phyloP scores from a whole-genome alignment of 2,888 invertebrate genomes.

The Caenorhabditis sulstoni region DNA sequence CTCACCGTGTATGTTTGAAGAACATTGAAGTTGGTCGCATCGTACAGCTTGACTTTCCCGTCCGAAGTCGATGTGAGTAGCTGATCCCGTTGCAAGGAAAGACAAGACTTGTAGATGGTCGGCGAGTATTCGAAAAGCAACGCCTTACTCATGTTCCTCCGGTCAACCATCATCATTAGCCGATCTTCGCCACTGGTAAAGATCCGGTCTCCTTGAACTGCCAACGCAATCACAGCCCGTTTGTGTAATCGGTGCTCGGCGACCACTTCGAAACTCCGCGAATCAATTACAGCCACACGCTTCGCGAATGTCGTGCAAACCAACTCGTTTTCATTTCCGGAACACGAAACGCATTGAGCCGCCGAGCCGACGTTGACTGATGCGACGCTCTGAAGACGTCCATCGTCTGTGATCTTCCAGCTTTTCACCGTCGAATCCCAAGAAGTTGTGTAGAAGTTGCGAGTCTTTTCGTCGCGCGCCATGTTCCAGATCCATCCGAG shows the following conservation, averaged over 20 bases:
- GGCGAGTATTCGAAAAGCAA: slow-evolving; percentile 40
- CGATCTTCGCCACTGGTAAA: slow-evolving; percentile 63
- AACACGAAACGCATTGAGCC: slow-evolving; percentile 42
- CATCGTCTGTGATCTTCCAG: slow-evolving; percentile 39
- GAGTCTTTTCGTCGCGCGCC: slow-evolving; percentile 5
- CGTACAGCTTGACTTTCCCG: slow-evolving; percentile 48
- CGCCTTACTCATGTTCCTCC: slow-evolving; percentile 37
- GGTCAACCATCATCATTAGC: slow-evolving; percentile 58
- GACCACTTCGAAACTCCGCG: slow-evolving; percentile 33
- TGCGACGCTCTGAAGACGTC: slow-evolving; percentile 17
- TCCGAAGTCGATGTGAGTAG: slow-evolving; percentile 44
- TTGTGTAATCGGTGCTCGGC: slow-evolving; percentile 47
- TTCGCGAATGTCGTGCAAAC: slow-evolving; percentile 56
- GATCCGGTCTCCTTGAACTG: slow-evolving; percentile 53
- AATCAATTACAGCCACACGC: slow-evolving; percentile 39
- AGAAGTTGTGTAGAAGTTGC: slow-evolving; percentile 41
- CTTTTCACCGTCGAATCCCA: slow-evolving; percentile 59
- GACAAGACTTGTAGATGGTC: slow-evolving; percentile 36
- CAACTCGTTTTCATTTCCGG: slow-evolving; percentile 24
- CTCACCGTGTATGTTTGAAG: slow-evolving; percentile 42
- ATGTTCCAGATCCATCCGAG: slow-evolving; percentile 63
- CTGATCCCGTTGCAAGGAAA: slow-evolving; percentile 43
- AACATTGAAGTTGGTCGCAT: slow-evolving; percentile 42
- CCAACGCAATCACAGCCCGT: slow-evolving; percentile 49
- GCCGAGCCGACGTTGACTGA: slow-evolving; percentile 53